phyloP scores from a whole-genome alignment of 2,113 vertebrate species.

The Barbus barbus region DNA sequence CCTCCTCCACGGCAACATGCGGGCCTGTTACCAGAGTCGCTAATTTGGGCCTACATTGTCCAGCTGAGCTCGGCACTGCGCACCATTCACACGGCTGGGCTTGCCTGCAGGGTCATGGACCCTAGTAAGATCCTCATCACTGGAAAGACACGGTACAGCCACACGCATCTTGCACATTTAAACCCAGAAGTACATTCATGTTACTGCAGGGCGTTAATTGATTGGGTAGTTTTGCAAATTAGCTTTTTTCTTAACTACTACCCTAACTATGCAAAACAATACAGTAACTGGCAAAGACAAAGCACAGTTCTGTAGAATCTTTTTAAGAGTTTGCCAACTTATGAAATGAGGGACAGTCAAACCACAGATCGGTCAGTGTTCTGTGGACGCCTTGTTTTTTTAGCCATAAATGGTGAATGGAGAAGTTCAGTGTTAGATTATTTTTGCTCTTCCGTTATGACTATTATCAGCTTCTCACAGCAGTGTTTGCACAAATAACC shows the following conservation, averaged over 20 bases:
- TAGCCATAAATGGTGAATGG: constrained; percentile 19
- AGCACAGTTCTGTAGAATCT: neutral
- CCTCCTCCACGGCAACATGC: constrained; percentile 94
- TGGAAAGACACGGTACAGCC: constrained; percentile 90
- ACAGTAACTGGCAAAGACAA: neutral
- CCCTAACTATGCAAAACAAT: neutral
- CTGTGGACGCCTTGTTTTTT: neutral
- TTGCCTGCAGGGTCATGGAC: constrained; percentile 97
- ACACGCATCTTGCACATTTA: neutral
- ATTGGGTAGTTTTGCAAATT: neutral
- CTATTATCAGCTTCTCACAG: neutral
- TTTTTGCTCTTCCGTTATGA: constrained; percentile 48
- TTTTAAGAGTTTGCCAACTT: neutral
- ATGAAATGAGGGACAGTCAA: neutral
- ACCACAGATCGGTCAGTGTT: neutral
- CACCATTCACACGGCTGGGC: constrained; percentile 94
- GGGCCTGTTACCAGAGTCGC: constrained; percentile 92
- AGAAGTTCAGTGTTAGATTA: constrained; percentile 39
- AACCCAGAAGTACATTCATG: neutral
- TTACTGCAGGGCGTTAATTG: neutral
- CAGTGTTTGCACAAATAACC: neutral
- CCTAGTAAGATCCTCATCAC: constrained; percentile 98
- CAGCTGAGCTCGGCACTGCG: constrained; percentile 95
- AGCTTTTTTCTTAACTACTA: neutral
- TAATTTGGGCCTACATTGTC: constrained; percentile 99